Evolutionary conservation across 2,797 vertebrate genomes (phyloP), one percentile per base, ranked within the genome.

Genomic region (Sebastes nivosus): DNA sequence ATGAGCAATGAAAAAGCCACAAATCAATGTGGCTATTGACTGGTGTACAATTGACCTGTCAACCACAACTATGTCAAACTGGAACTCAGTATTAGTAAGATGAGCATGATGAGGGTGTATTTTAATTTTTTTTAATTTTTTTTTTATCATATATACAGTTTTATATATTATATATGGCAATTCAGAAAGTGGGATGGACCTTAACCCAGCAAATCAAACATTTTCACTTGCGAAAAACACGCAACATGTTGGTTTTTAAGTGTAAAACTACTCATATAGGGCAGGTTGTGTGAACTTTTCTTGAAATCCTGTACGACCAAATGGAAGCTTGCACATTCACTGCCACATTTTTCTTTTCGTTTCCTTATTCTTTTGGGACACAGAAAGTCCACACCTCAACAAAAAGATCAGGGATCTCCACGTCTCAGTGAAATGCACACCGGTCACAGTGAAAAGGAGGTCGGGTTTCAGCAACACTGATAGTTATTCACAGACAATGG

Each of bases 1-100:
- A 14, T 66, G 29, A 75, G 77, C 36, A 72, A 54, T 52, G 30
- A 81, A 77, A 84, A 36, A 76, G n/a, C 42, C 77, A 85, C 58
- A 75, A 80, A 87, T 90, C 85, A 71, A 88, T 90, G n/a, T 3
- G 58, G 52, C 59, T 77, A 88, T 76, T 74, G 84, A 72, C 24
- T 58, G 12, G 18, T 57, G 20, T 29, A 54, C 18, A 50, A 67
- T 61, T 79, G 84, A 75, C 50, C 46, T 68, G 69, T 22, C 55
- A 77, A 66, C 27, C 57, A 29, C 6, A 79, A 63, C 50, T 55
- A 27, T 59, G 55, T 73, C 60, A 52, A 68, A 80, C 24, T 2
- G 20, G 14, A 74, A 72, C 25, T 54, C 10, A 5, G 38, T 18
- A 20, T 50, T 8, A 29, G 27, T 46, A 34, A 30, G 3, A 38